These are phyloP conservation scores for Malurus cyaneus DNA, from an alignment of 2,113 vertebrate species.

Conservation along the genomic window DNA sequence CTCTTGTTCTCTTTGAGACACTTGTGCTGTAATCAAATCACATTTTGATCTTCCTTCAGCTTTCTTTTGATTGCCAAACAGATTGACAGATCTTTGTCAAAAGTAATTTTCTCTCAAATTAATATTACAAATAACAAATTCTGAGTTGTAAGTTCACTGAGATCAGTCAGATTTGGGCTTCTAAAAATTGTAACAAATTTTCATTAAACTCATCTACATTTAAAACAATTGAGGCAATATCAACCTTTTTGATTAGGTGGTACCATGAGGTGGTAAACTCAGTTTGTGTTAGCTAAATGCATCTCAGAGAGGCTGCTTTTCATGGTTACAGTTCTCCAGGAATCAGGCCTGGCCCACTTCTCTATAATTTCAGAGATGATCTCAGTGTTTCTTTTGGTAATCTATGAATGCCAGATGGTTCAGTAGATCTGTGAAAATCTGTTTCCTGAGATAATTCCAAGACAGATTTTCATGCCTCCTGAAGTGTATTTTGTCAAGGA, in stretches of 20 bases:
- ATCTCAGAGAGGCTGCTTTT: neutral
- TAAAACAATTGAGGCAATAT: neutral
- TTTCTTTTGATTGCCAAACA: neutral
- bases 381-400: neutral
- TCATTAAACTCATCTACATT: neutral
- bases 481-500: neutral
- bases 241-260: neutral
- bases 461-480: neutral
- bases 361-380: neutral
- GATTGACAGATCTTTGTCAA: neutral
- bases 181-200: neutral
- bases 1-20: neutral
- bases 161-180: neutral
- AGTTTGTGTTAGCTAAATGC: neutral
- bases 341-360: neutral
- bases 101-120: neutral
- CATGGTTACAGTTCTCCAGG: neutral
- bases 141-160: neutral
- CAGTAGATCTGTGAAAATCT: neutral
- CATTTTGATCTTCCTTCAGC: conserved; percentile 11
- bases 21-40: neutral
- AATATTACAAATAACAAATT: neutral
- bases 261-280: neutral
- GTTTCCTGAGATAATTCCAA: neutral
- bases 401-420: conserved; percentile 27